Evolutionary conservation across 2,888 invertebrate species (phyloP), one percentile per base, ranked within the genome.

Genomic region (Hirtodrosophila alboralis): DNA sequence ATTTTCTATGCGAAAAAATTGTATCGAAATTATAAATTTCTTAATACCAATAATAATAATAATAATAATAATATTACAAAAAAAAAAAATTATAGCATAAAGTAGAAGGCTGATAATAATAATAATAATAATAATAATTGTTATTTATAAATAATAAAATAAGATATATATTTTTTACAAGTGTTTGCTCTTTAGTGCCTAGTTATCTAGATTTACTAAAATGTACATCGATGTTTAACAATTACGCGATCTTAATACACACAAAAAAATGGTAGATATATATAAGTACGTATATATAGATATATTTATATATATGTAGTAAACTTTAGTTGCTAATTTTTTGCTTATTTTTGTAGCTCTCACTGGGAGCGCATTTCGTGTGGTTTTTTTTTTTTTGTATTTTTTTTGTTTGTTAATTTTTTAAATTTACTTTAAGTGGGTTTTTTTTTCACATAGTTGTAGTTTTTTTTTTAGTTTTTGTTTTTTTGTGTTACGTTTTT

Each of bases 221-320:
- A 77, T 77, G 62, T 77, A 77, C 77, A 77, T 77, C 59, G 78
- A 77, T 77, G 66, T 70, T 72, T 75, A 80, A 81, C 81, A 72
- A 80, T 71, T 73, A 69, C 66, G 65, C 67, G 53, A 54, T 33
- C 77, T 54, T 66, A 65, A 61, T 40, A 61, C 59, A 67, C 54
- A 63, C 41, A 58, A 56, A 71, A 68, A 68, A 59, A 57, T 30
- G 10, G 16, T 30, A 27, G 30, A 26, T 47, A 18, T 59, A 49
- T 36, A 43, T 14, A 43, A 45, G 30, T 52, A 41, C 33, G 36
- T 38, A 53, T 53, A 44, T 27, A 40, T 34, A 57, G 40, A 18
- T 57, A 40, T 37, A 41, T 54, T 51, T 59, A 41, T 65, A 45
- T 49, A 30, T 45, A 41, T 62, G 58, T 70, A 63, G 31, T 70